phyloP scores from a whole-genome alignment of 2,888 invertebrate species.

The Phymatocera aterrima region DNA sequence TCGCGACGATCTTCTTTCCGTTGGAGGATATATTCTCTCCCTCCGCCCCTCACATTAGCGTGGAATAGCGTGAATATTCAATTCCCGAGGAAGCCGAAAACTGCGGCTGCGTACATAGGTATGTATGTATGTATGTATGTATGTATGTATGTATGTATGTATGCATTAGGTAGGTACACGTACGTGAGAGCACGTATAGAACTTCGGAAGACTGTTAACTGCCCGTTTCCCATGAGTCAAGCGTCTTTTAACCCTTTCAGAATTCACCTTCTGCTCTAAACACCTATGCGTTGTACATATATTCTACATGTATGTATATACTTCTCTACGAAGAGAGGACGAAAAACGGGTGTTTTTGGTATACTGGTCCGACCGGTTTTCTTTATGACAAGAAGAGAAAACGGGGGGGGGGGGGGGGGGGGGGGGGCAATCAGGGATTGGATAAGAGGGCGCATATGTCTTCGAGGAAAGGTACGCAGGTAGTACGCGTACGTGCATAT shows the following conservation, averaged over 20 bases:
- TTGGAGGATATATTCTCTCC: background rate
- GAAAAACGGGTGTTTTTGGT: constrained; percentile 66
- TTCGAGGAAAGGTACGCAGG: constrained; percentile 50
- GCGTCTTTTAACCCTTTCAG: constrained; percentile 39
- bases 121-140: too few relatives aligned
- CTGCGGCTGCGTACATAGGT: too few relatives aligned
- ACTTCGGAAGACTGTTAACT: constrained; percentile 44
- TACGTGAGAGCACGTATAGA: constrained; percentile 36
- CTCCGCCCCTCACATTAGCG: too few relatives aligned
- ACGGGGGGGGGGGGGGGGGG: too few relatives aligned
- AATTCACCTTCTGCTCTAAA: constrained; percentile 38
- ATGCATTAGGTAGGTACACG: too few relatives aligned
- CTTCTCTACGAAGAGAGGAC: constrained; percentile 47
- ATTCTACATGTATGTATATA: too few relatives aligned
- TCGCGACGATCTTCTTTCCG: constrained; percentile 20
- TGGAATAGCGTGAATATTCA: constrained; percentile 35
- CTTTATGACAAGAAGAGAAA: constrained; percentile 35
- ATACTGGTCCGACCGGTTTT: constrained; percentile 70
- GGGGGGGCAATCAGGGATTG: constrained; percentile 26
- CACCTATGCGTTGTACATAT: background rate
- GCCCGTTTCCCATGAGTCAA: constrained; percentile 45
- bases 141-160: too few relatives aligned
- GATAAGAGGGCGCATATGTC: constrained; percentile 40
- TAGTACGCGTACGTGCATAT: too few relatives aligned
- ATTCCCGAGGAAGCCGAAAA: constrained; percentile 37